Base-by-base conservation (phyloP, 2,888 invertebrate species). In the Hemithea aestivaria region DNA sequence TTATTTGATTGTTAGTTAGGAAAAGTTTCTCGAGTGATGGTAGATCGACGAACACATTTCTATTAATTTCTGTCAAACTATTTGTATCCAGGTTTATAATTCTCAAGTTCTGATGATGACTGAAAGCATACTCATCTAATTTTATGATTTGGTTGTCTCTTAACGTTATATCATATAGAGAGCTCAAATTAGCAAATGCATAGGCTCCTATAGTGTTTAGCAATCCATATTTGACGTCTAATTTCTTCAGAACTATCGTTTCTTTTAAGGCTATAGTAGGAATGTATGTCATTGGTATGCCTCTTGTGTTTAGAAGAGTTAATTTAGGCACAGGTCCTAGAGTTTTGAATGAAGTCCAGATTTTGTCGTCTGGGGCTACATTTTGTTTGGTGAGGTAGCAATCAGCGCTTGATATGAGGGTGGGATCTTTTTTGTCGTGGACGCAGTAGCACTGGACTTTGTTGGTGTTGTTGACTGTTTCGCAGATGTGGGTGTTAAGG, bases 1-100 rank as follows among this genome's bases (percentile, higher is more conserved):
- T 93, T 41, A 98, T 89, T 62, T 93, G 92, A 74, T 98, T 98
- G 56, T 91, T 92, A 52, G 95, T 95, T 27, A 98, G 84, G 58
- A 90, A 92, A 22, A 98, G 87, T 41, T 91, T 90, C 47, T 91
- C 90, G 43, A 94, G 72, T 3, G 87, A 80, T 0, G 94, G 94
- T 39, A 95, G 67, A 61, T 92, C 90, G 6, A 91, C 84, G 63
- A 95, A 95, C 1, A 93, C 92, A 51, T 91, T 89, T 54, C 92
- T 89, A 62, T 91, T 91, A 45, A 95, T 89, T 68, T 93, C 93
- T 1, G 89, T 82, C 51, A 95, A 90, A 38, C 88, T 87, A 72
- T 95, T 95, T 38, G 91, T 90, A 52, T 92, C 92, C 51, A 95
- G 73, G 53, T 90, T 90, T 39, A 95, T 79, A 12, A 89, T 82